Evolutionary conservation across 2,888 invertebrate genomes (phyloP), one percentile per base, ranked within the genome.

Genomic region (Leptinotarsa juncta): DNA sequence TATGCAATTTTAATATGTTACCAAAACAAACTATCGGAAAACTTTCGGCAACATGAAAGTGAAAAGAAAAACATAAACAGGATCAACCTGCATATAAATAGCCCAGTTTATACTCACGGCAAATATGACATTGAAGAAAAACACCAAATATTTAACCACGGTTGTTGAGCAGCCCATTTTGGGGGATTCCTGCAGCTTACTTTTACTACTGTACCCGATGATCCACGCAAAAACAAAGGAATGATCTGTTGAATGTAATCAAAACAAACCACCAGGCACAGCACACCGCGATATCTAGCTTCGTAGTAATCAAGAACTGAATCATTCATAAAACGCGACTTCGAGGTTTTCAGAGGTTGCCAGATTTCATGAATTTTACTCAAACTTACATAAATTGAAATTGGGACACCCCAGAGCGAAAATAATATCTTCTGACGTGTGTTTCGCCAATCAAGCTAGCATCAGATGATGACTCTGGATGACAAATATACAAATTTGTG

Each of bases 101-200:
- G 66, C 23, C 26, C 75, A 50, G 15, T 10, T 48, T 7, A 66
- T 32, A 93, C 94, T 93, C 88, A 94, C 94, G 90, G 93, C 92
- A 84, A 94, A 93, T 79, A 94, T 83, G 82, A 94, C 86, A 81
- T 86, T 86, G 77, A 86, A 83, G 76, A 86, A 76, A 74, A 86
- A 86, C 74, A 86, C 82, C 23, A 86, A 71, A 76, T 85, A 86
- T 81, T 86, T 86, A 70, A 86, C 85, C 32, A 86, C 78, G 26
- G 84, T 82, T 23, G 83, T 85, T 10, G 85, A 84, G 80, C 86
- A 86, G 67, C 86, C 86, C 86, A 86, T 86, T 69, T 69, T 67
- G 4, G 26, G 20, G 2, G 15, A n/a, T 32, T 32, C 5, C 1
- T 20, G 57, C 10, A 57, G 15, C 10, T 15, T 0, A 18, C 4